phyloP scores from a whole-genome alignment of 2,888 invertebrate genomes.

The Spodoptera picta region DNA sequence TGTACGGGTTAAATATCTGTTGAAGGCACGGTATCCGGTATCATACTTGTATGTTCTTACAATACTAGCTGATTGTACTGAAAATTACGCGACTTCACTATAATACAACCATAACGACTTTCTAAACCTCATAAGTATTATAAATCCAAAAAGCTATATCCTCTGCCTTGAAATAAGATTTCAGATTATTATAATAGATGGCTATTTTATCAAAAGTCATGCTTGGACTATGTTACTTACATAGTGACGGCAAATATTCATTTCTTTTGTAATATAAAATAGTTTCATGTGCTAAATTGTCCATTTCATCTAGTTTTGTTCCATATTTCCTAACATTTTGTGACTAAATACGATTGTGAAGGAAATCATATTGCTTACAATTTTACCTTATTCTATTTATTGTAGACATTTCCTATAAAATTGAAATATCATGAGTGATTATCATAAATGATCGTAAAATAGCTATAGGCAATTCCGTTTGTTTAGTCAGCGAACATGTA shows the following conservation, averaged over 20 bases:
- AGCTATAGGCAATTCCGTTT: constrained; percentile 50
- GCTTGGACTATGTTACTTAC: constrained; percentile 19
- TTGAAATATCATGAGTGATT: constrained; percentile 43
- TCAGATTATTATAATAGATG: background rate
- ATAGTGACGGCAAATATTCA: no score
- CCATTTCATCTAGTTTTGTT: constrained; percentile 38
- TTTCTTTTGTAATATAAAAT: constrained; percentile 38
- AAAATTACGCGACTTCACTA: constrained; percentile 44
- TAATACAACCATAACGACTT: constrained; percentile 36
- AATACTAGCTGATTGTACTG: constrained; percentile 54
- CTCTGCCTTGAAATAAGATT: background rate
- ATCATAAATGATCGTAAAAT: constrained; percentile 35
- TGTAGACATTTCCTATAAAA: constrained; percentile 52
- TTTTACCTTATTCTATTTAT: constrained; percentile 61
- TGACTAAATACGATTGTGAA: constrained; percentile 49
- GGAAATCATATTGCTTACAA: constrained; percentile 61
- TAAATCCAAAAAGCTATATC: constrained; percentile 44
- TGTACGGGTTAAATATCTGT: constrained; percentile 57
- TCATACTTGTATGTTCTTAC: constrained; percentile 65
- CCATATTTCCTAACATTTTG: constrained; percentile 37
- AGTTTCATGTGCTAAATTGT: constrained; percentile 43
- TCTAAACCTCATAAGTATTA: constrained; percentile 46
- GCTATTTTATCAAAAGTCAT: constrained; percentile 7
- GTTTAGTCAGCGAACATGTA: constrained; percentile 12
- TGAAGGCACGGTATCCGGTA: constrained; percentile 67